Evolutionary conservation across 2,113 vertebrate species (phyloP).

Genomic region (Arothron firmamentum): DNA sequence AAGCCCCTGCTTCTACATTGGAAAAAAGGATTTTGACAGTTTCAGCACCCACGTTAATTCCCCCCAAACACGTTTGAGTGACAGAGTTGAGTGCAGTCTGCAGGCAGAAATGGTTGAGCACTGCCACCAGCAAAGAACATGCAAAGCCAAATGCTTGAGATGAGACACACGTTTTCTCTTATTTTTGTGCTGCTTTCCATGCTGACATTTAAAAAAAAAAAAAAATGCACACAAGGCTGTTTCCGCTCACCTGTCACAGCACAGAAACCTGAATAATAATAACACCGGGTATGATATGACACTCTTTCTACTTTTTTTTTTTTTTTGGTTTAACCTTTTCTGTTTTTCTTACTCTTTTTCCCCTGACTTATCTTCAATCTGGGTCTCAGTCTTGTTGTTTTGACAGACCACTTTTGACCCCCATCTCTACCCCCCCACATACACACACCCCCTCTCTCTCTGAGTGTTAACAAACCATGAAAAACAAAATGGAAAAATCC

Average conservation of each 20-base stretch:
- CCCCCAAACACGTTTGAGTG: not conserved
- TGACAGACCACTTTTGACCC: slow-evolving; percentile 18
- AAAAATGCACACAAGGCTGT: slow-evolving; percentile 19
- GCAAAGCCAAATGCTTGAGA: too few relatives aligned
- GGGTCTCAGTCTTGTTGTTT: slow-evolving; percentile 16
- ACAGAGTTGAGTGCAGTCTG: not conserved
- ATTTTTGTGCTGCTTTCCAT: slow-evolving; percentile 27
- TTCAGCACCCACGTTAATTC: slow-evolving; percentile 26
- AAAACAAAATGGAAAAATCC: slow-evolving; percentile 43
- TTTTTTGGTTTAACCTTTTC: slow-evolving; percentile 42
- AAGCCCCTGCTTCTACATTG: slow-evolving; percentile 13
- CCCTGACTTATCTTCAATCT: slow-evolving; percentile 25
- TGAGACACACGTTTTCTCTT: slow-evolving; percentile 4
- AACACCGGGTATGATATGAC: slow-evolving; percentile 19
- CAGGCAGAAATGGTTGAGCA: not conserved
- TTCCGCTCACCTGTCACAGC: slow-evolving; percentile 48
- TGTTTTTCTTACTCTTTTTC: slow-evolving; percentile 37
- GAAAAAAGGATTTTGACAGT: slow-evolving; percentile 12
- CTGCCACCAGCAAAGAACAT: not conserved
- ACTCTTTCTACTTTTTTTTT: slow-evolving; percentile 34
- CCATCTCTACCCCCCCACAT: not conserved
- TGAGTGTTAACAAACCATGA: slow-evolving; percentile 57
- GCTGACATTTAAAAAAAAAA: slow-evolving; percentile 52
- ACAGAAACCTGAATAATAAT: slow-evolving; percentile 23
- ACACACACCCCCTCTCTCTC: slow-evolving; percentile 33